phyloP scores from a whole-genome alignment of 2,113 vertebrate species.

The Elaphurus davidianus region DNA sequence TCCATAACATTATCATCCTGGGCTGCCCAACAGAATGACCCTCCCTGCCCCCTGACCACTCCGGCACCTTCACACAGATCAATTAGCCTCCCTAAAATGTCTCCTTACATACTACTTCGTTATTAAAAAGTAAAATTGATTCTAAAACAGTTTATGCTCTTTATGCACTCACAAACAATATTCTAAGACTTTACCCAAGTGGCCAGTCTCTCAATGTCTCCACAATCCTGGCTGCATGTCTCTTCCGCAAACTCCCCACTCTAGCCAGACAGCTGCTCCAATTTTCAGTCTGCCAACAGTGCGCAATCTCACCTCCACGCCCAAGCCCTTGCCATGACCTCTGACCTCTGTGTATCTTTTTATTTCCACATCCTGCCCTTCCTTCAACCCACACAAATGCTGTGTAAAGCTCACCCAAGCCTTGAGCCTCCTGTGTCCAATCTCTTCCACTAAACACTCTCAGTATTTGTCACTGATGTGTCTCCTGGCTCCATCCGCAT shows the following conservation, averaged over 20 bases:
- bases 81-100: not conserved
- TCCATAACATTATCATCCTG: not conserved
- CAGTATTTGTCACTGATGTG: not conserved
- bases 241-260: not conserved
- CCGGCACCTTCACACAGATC: not conserved
- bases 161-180: not conserved
- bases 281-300: not conserved
- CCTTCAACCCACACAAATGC: not conserved
- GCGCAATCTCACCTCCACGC: not conserved
- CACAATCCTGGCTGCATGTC: not conserved
- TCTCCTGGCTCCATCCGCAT: not conserved
- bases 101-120: not conserved
- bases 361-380: not conserved
- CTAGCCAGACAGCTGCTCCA: not conserved
- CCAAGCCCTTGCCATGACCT: not conserved
- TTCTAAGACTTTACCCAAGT: accelerated
- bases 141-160: not conserved
- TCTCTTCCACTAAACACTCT: not conserved
- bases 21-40: not conserved
- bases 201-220: not conserved
- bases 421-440: not conserved
- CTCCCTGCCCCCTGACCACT: not conserved
- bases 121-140: not conserved
- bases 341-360: not conserved
- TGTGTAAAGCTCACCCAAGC: not conserved